phyloP scores from a whole-genome alignment of 2,113 vertebrate genomes.

The Caretta caretta region DNA sequence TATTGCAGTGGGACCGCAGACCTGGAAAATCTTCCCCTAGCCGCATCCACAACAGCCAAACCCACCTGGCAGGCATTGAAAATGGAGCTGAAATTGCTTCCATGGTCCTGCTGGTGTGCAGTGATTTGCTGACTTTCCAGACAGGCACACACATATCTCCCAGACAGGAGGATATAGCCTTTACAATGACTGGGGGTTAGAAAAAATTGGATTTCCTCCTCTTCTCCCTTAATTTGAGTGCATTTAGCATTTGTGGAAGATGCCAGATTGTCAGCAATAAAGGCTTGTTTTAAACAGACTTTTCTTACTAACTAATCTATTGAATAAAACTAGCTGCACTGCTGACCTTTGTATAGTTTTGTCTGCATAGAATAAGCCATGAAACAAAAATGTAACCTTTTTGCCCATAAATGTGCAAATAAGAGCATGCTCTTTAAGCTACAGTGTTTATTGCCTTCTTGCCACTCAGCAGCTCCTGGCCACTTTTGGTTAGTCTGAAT shows the following conservation, averaged over 20 bases:
- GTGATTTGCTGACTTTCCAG: conserved; percentile 24
- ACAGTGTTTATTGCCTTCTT: not conserved
- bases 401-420: not conserved
- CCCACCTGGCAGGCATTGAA: not conserved
- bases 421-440: fast-evolving
- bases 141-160: not conserved
- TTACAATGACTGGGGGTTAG: fast-evolving
- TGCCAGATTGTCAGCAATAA: not conserved
- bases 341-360: not conserved
- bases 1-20: fast-evolving
- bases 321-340: fast-evolving
- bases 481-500: not conserved
- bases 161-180: not conserved
- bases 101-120: not conserved
- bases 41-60: not conserved
- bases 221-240: fast-evolving
- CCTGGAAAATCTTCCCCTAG: not conserved
- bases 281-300: not conserved
- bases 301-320: fast-evolving
- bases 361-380: fast-evolving
- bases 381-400: not conserved
- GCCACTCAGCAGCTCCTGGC: fast-evolving
- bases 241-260: fast-evolving
- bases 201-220: not conserved
- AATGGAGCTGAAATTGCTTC: conserved; percentile 40